These are phyloP conservation scores for Tychaedon coryphoeus DNA, from an alignment of 2,113 vertebrate genomes.

Conservation along the genomic window DNA sequence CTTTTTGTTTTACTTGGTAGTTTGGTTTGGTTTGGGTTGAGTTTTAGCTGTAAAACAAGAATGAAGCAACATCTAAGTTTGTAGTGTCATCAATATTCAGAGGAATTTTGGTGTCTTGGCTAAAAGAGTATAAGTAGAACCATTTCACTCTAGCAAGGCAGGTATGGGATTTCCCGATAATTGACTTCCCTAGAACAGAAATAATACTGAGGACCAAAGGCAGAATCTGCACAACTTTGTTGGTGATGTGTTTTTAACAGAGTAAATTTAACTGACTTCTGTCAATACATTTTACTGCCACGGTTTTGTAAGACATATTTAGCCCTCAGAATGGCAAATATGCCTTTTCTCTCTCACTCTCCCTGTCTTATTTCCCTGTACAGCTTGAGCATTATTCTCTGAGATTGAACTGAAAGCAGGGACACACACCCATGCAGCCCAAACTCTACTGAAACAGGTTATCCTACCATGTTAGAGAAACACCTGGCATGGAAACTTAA, in stretches of 20 bases:
- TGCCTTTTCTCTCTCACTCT: background rate
- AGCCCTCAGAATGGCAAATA: background rate
- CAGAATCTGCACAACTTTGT: background rate
- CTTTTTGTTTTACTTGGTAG: background rate
- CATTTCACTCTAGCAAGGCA: background rate
- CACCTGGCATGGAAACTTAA: background rate
- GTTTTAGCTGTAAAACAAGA: background rate
- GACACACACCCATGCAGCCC: background rate
- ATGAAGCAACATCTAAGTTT: background rate
- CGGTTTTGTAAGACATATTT: background rate
- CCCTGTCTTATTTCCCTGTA: background rate
- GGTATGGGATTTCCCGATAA: background rate
- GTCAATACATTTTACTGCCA: background rate
- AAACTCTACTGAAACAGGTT: background rate
- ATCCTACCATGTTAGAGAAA: background rate
- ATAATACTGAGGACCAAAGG: background rate
- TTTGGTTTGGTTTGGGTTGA: background rate
- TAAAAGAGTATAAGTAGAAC: background rate
- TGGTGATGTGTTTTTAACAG: background rate
- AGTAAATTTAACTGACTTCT: conserved; percentile 27
- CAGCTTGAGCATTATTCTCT: background rate
- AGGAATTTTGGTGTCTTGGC: background rate
- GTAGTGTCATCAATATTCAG: background rate
- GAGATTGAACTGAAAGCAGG: background rate
- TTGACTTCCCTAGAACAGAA: background rate